Percentiles rank a stretch among this genome's conserved stretches.
phyloP scores from a whole-genome alignment of 2,888 invertebrate species.

The Eupithecia inturbata region DNA sequence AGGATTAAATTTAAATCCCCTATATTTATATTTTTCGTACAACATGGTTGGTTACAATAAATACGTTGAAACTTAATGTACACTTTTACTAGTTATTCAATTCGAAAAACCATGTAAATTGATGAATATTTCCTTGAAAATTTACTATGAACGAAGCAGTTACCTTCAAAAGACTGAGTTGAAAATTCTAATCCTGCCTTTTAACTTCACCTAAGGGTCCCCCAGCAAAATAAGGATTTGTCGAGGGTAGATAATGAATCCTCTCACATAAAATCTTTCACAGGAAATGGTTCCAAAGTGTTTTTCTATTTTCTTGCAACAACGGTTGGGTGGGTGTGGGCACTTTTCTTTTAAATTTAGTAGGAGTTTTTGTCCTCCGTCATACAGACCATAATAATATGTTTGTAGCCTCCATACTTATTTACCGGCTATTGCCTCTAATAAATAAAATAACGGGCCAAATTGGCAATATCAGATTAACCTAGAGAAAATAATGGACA shows the following conservation, averaged over 20 bases:
- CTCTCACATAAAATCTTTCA: constrained; percentile 73
- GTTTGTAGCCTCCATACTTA: no score
- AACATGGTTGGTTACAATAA: not conserved
- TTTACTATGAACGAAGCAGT: not conserved
- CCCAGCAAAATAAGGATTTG: constrained; percentile 70
- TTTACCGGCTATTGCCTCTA: no score
- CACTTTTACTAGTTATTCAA: not conserved
- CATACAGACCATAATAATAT: no score
- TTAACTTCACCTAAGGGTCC: constrained; percentile 46
- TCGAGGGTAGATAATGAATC: constrained; percentile 81
- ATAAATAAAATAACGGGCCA: no score
- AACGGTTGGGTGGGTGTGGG: constrained; percentile 55
- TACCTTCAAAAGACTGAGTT: constrained; percentile 3
- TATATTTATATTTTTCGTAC: not conserved
- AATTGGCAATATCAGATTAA: no score
- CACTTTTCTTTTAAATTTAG: constrained; percentile 13
- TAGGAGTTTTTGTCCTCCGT: no score
- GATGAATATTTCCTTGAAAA: not conserved
- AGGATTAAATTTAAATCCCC: not conserved
- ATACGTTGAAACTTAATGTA: not conserved
- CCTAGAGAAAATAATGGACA: no score
- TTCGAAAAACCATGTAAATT: not conserved
- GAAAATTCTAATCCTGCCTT: constrained; percentile 28
- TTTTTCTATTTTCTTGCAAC: constrained; percentile 74
- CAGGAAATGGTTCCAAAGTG: constrained; percentile 82